A percentile compares a stretch with the other conserved stretches of the same genome.
Conservation (phyloP, 2,888 invertebrate genomes). For the Matsumyia berberina region DNA sequence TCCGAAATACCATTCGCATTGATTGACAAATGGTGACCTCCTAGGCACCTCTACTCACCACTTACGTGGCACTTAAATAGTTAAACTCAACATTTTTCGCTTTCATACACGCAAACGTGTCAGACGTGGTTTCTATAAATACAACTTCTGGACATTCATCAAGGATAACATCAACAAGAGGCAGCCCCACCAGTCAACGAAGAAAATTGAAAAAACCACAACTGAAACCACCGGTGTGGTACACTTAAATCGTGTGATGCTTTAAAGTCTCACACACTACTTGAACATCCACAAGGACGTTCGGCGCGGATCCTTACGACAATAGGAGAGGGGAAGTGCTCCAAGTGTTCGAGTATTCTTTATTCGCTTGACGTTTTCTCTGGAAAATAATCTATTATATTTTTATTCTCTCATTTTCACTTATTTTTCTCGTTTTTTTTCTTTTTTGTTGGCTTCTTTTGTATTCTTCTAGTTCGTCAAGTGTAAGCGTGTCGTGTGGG, state of each 20-base stretch:
- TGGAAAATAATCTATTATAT: conserved; percentile 59
- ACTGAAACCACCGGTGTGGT: conserved; percentile 1
- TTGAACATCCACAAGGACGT: conserved; percentile 13
- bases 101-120: conserved; percentile 5
- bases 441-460: conserved; percentile 11
- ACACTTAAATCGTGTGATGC: conserved; percentile 44
- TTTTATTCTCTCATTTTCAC: conserved; percentile 68
- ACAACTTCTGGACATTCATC: conserved; percentile 56
- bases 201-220: conserved; percentile 20
- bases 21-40: too few relatives aligned
- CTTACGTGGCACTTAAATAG: not conserved
- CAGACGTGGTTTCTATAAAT: conserved; percentile 16
- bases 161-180: conserved; percentile 29
- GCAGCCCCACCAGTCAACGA: conserved; percentile 12
- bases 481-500: conserved; percentile 44
- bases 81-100: not conserved
- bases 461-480: conserved; percentile 42
- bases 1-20: too few relatives aligned
- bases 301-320: not conserved
- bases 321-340: not conserved
- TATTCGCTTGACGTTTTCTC: conserved; percentile 30
- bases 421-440: conserved; percentile 22
- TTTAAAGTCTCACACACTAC: conserved; percentile 18
- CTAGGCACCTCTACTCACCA: too few relatives aligned
- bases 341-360: conserved; percentile 22